These are phyloP conservation scores for Lota lota DNA, from an alignment of 2,113 vertebrate genomes.

Conservation along the genomic window DNA sequence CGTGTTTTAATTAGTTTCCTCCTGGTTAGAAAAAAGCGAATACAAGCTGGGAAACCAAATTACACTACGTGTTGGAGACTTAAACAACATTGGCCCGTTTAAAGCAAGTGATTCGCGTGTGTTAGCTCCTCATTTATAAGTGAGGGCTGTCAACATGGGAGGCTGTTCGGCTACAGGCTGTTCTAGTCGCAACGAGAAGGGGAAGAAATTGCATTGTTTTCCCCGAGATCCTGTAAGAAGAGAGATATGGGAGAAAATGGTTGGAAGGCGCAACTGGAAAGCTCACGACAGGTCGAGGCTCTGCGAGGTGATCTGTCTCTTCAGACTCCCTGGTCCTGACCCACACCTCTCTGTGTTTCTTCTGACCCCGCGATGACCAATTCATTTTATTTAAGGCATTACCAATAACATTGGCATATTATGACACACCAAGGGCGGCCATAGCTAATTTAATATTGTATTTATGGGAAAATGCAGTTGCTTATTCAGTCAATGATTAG, in stretches of 20 bases:
- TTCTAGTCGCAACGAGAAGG: constrained; percentile 16
- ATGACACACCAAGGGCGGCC: background rate
- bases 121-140: background rate
- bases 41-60: background rate
- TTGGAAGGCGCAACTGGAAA: constrained; percentile 15
- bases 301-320: constrained; percentile 11
- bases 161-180: constrained; percentile 12
- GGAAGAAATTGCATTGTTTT: constrained; percentile 11
- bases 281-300: constrained; percentile 10
- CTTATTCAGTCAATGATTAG: too few species aligned
- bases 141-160: constrained; percentile 4
- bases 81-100: background rate
- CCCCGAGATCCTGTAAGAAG: constrained; percentile 8
- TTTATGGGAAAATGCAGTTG: background rate
- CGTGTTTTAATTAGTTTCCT: background rate
- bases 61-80: too few species aligned
- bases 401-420: background rate
- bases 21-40: background rate
- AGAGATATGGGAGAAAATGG: constrained; percentile 10
- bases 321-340: background rate
- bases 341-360: too few species aligned
- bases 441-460: background rate
- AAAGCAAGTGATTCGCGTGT: background rate
- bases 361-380: too few species aligned
- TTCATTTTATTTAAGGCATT: background rate